These are phyloP conservation scores for Anisognathus igniventris DNA, from an alignment of 2,797 vertebrate species.

Conservation along the genomic window DNA sequence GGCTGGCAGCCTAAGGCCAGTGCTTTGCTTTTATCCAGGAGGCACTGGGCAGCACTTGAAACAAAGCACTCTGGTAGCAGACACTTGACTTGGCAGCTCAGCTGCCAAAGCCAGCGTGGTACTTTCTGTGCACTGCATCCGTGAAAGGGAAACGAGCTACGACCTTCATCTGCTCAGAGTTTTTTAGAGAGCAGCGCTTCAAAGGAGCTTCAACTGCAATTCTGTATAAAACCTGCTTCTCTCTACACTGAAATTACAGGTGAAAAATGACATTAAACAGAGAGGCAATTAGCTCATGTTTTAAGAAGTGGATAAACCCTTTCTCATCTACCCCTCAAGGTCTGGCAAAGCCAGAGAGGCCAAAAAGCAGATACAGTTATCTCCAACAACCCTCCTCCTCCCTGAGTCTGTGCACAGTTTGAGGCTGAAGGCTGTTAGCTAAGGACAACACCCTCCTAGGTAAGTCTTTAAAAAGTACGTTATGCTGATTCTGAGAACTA, in stretches of 20 bases:
- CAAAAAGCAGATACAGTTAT: not conserved
- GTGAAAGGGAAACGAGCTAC: not conserved
- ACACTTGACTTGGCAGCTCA: not conserved
- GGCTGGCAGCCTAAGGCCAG: not conserved
- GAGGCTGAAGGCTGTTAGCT: not conserved
- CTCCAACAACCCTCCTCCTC: not conserved
- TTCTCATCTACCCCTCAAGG: not conserved
- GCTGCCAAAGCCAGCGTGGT: not conserved
- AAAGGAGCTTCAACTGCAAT: not conserved
- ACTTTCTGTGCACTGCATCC: not conserved
- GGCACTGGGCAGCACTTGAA: not conserved
- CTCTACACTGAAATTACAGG: not conserved
- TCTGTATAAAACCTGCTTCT: not conserved
- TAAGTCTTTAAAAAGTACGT: not conserved
- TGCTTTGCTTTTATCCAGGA: not conserved
- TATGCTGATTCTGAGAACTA: not conserved
- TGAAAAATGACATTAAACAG: not conserved
- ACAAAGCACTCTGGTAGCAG: not conserved
- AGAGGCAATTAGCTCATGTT: not conserved
- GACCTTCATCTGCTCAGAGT: not conserved
- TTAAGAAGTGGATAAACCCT: not conserved
- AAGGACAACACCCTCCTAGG: not conserved
- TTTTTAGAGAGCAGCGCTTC: not conserved
- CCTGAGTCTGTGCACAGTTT: not conserved
- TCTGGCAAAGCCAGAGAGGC: not conserved